Evolutionary conservation across 2,888 invertebrate species (phyloP).

Genomic region (Arge pagana): DNA sequence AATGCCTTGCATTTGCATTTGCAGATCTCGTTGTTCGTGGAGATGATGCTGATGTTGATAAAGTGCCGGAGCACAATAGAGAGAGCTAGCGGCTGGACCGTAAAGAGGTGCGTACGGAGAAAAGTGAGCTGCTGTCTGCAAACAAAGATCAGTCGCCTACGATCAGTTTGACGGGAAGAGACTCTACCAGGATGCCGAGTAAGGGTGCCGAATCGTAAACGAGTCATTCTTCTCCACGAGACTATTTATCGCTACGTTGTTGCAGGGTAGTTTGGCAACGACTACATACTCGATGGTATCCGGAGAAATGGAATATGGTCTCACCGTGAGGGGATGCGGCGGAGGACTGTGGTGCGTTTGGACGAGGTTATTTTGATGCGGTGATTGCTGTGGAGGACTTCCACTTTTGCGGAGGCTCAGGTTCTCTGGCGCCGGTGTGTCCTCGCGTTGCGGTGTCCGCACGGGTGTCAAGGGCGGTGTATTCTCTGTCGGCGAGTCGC

Average conservation of each 20-base stretch:
- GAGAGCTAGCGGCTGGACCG: conserved; percentile 51
- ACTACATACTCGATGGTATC: too few species aligned
- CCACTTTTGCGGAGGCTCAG: conserved; percentile 74
- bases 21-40: conserved; percentile 51
- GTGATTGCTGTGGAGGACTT: conserved; percentile 49
- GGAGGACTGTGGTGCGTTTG: conserved; percentile 51
- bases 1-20: conserved; percentile 52
- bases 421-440: conserved; percentile 74
- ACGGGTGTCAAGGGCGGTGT: conserved; percentile 51
- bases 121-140: conserved; percentile 51
- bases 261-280: too few species aligned
- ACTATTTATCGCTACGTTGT: too few species aligned
- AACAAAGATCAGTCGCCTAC: background rate
- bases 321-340: conserved; percentile 48
- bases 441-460: conserved; percentile 48
- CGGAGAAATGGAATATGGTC: too few species aligned
- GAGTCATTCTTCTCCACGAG: background rate
- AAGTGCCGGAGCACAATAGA: conserved; percentile 50
- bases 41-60: conserved; percentile 51
- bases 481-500: conserved; percentile 50
- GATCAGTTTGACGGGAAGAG: background rate
- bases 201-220: background rate
- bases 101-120: conserved; percentile 52
- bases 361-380: conserved; percentile 49
- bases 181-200: too few species aligned